Evolutionary conservation across 2,113 vertebrate genomes (phyloP).

Genomic region (Microcebus jonahi): DNA sequence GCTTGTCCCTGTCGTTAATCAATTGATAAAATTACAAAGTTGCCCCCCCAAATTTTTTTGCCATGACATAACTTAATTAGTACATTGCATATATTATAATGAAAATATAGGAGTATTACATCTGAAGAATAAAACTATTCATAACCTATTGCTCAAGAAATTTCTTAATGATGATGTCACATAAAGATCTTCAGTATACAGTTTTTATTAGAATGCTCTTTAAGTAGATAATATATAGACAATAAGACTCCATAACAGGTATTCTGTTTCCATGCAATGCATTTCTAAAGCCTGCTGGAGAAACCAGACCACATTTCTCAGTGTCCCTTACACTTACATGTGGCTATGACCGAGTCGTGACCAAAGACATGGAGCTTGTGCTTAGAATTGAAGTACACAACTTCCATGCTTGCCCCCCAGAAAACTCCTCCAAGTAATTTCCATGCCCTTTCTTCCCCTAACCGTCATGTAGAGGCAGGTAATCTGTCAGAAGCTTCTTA

Average conservation of each 20-base stretch:
- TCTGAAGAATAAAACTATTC: background rate
- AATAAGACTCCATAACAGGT: background rate
- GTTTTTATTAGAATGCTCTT: background rate
- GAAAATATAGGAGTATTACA: background rate
- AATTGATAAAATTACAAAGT: background rate
- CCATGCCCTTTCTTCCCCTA: background rate
- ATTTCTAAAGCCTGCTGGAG: background rate
- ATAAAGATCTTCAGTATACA: background rate
- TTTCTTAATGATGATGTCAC: background rate
- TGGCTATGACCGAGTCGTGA: background rate
- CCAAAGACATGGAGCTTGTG: background rate
- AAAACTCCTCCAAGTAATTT: background rate
- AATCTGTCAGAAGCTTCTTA: background rate
- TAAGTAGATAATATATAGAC: background rate
- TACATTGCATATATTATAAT: background rate
- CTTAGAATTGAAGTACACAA: background rate
- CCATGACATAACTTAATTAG: background rate
- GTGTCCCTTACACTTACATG: background rate
- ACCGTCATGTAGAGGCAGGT: background rate
- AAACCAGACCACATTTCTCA: background rate
- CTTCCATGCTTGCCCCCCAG: background rate
- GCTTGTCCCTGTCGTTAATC: background rate
- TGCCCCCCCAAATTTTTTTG: background rate
- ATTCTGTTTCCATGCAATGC: background rate
- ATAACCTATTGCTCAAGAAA: background rate